These are phyloP conservation scores for Nesidiocoris tenuis DNA, from an alignment of 2,888 invertebrate species.

Conservation along the genomic window DNA sequence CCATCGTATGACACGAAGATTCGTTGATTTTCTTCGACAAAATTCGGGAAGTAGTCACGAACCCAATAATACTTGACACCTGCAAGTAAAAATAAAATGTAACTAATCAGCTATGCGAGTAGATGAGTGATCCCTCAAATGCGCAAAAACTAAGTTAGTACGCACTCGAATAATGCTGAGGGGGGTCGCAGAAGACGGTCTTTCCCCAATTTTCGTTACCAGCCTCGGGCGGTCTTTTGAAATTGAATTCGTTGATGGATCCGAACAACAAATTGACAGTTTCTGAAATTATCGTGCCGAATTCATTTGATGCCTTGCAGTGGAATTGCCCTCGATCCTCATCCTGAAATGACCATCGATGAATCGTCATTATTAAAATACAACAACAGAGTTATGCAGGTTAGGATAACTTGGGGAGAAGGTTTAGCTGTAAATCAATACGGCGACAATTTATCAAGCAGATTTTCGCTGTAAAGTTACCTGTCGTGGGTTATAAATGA, in stretches of 20 bases:
- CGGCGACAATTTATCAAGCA: neutral
- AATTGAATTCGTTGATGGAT: slow-evolving; percentile 82
- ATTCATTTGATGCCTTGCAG: slow-evolving; percentile 86
- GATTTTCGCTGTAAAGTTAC: slow-evolving; percentile 49
- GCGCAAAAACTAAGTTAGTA: no score
- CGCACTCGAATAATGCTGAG: slow-evolving; percentile 80
- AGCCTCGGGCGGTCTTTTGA: slow-evolving; percentile 77
- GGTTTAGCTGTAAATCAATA: no score
- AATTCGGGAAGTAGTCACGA: slow-evolving; percentile 83
- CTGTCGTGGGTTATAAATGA: slow-evolving; percentile 80
- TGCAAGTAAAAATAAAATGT: slow-evolving; percentile 50
- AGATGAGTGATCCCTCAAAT: no score
- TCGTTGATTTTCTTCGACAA: slow-evolving; percentile 88
- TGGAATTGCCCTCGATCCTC: slow-evolving; percentile 85
- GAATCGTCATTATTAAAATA: neutral
- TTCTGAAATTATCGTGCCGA: slow-evolving; percentile 84
- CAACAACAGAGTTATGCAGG: no score
- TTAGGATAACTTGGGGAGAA: no score
- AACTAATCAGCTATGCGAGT: neutral
- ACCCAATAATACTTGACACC: slow-evolving; percentile 89
- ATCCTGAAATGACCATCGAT: slow-evolving; percentile 58
- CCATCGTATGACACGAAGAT: slow-evolving; percentile 94
- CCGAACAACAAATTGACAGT: slow-evolving; percentile 87
- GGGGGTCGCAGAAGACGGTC: slow-evolving; percentile 88
- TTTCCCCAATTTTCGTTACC: slow-evolving; percentile 94